These are phyloP conservation scores for Dendrocincla fuliginosa DNA, from an alignment of 2,797 vertebrate genomes.

Conservation along the genomic window DNA sequence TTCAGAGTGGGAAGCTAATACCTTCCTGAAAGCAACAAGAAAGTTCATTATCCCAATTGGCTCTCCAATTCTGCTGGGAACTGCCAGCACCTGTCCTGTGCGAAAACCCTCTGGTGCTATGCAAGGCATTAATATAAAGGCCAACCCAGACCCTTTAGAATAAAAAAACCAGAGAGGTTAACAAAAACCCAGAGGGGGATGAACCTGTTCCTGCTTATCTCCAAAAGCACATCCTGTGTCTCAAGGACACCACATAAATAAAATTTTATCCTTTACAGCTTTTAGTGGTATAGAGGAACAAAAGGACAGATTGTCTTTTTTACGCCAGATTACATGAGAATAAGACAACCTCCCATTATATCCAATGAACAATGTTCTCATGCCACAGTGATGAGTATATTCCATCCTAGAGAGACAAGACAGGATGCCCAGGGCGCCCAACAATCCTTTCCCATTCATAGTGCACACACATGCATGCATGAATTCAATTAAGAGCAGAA, in stretches of 20 bases:
- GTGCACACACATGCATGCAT: not conserved
- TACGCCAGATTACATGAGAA: constrained; percentile 31
- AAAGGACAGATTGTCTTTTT: constrained; percentile 56
- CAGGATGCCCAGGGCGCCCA: not conserved
- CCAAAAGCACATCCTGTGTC: constrained; percentile 51
- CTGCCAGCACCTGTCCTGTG: not conserved
- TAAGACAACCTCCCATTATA: constrained; percentile 50
- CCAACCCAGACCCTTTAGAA: not conserved
- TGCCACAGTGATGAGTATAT: constrained; percentile 49
- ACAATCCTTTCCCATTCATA: not conserved
- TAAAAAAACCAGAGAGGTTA: constrained; percentile 23
- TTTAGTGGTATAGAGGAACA: constrained; percentile 23
- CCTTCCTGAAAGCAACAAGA: constrained; percentile 15
- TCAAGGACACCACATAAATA: constrained; percentile 42
- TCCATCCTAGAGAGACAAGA: not conserved
- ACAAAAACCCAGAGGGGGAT: constrained; percentile 28
- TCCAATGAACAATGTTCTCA: not conserved
- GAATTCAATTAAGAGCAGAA: constrained; percentile 48
- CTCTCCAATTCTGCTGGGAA: not conserved
- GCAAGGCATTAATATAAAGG: not conserved
- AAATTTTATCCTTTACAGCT: constrained; percentile 45
- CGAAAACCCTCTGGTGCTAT: not conserved
- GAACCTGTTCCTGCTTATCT: constrained; percentile 54
- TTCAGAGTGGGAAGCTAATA: constrained; percentile 18
- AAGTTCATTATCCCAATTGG: constrained; percentile 35